These are phyloP conservation scores for Cremastinae sp. DNA, from an alignment of 2,888 invertebrate genomes.

Conservation along the genomic window DNA sequence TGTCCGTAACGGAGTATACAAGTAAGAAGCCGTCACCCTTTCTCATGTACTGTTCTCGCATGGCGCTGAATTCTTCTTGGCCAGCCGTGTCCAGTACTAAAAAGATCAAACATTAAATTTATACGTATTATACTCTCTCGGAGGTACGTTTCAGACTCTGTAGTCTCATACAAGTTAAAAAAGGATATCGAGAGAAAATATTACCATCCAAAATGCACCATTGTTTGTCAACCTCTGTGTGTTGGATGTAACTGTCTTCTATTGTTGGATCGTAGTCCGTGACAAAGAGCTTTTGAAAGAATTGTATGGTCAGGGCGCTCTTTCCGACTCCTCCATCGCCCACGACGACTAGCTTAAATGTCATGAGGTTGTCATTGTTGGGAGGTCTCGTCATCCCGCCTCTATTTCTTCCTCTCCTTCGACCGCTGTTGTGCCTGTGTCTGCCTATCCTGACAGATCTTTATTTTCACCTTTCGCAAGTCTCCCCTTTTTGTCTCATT, in stretches of 20 bases:
- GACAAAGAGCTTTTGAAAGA: constrained; percentile 96
- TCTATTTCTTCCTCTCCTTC: constrained; percentile 72
- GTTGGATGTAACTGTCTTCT: constrained; percentile 96
- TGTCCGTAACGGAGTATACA: constrained; percentile 96
- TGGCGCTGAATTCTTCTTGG: constrained; percentile 97
- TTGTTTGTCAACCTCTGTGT: constrained; percentile 95
- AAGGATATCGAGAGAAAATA: constrained; percentile 44
- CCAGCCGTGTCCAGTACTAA: constrained; percentile 83
- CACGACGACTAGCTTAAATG: constrained; percentile 94
- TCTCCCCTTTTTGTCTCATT: constrained; percentile 35
- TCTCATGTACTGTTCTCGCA: constrained; percentile 96
- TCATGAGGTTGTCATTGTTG: constrained; percentile 86
- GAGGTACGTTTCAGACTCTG: too few relatives aligned
- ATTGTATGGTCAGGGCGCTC: constrained; percentile 97
- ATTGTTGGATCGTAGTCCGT: constrained; percentile 98
- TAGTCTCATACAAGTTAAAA: too few relatives aligned
- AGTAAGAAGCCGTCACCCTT: constrained; percentile 96
- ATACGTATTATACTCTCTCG: too few relatives aligned
- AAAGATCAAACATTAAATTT: too few relatives aligned
- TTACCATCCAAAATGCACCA: constrained; percentile 95
- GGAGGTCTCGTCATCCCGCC: constrained; percentile 86
- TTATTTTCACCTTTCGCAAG: constrained; percentile 64
- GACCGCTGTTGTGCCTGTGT: constrained; percentile 72
- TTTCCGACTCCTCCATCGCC: constrained; percentile 98
- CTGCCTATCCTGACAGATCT: constrained; percentile 76